Evolutionary conservation across 2,888 invertebrate genomes (phyloP), one percentile per base, ranked within the genome.

Genomic region (Drosophila affinis): DNA sequence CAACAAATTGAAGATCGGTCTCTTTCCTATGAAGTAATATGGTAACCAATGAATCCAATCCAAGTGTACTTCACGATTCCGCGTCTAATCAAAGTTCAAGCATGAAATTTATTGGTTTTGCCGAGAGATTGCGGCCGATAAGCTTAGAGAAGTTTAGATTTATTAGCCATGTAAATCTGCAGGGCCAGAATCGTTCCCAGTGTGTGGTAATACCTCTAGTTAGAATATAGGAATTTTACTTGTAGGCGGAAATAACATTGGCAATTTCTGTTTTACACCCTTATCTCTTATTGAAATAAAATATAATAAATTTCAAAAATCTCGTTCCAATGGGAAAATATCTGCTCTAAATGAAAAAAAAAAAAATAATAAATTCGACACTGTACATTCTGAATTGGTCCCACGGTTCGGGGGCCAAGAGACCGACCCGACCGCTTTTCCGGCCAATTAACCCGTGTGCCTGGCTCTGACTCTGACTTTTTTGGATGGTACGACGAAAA

Each of bases 371-470:
- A 39, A 14, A 34, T 34, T 34, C 14, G 7, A 14, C 39, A 4
- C 39, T 39, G 14, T 2, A 14, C 2, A 14, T 7, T 6, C 14
- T 6, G 39, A 39, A n/a, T 5, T 65, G n/a, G 51, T 10, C 17
- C 32, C 77, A 82, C 62, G 70, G 80, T 79, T 48, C 74, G 51
- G 51, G 44, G 54, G 59, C 27, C 32, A 29, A 54, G 44, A 52
- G 61, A 68, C 74, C 60, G 24, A 24, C 60, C 74, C 60, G 24
- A 24, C 60, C 58, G 77, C 58, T 75, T 62, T 72, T 68, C 61
- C 59, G 78, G 69, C 72, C 73, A 87, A 75, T 84, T 87, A 75
- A 76, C 78, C 80, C 63, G 70, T 21, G 46, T 46, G 62, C 56
- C 64, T 79, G 62, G 12, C 34, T n/a, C 49, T 39, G 39, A 21